A percentile compares a stretch with the other conserved stretches of the same genome.
Conservation (phyloP, 2,797 vertebrate genomes). For the Lithobates pipiens region DNA sequence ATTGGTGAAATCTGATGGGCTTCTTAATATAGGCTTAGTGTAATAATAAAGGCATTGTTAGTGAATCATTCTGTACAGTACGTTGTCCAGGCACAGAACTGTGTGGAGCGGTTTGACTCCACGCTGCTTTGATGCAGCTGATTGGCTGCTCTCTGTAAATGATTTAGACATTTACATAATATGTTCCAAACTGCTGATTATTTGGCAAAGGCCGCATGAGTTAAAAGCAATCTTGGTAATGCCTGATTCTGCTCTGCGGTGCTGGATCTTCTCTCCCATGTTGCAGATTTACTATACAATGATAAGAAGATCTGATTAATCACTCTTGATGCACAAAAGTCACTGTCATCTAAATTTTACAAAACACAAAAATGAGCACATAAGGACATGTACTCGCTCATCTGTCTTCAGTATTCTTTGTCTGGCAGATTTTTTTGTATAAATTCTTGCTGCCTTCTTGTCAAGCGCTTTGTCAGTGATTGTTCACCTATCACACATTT, state of each 20-base stretch:
- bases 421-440: neutral
- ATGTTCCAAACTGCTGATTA: no score
- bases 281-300: neutral
- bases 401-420: constrained; percentile 3
- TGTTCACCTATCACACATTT: constrained; percentile 31
- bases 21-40: no score
- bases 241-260: neutral
- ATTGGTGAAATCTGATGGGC: no score
- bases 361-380: neutral
- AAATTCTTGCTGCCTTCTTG: constrained; percentile 10
- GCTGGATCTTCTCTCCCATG: neutral
- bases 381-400: neutral
- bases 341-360: neutral
- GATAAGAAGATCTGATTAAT: neutral
- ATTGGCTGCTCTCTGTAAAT: no score
- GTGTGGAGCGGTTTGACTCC: no score
- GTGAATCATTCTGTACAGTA: no score
- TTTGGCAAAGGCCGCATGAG: neutral
- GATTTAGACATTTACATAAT: no score
- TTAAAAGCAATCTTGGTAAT: neutral
- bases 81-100: no score
- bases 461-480: constrained; percentile 39
- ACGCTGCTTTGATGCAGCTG: no score
- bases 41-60: no score
- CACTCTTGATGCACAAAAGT: neutral